Conservation (phyloP, 2,797 vertebrate species). For the Capromys pilorides region DNA sequence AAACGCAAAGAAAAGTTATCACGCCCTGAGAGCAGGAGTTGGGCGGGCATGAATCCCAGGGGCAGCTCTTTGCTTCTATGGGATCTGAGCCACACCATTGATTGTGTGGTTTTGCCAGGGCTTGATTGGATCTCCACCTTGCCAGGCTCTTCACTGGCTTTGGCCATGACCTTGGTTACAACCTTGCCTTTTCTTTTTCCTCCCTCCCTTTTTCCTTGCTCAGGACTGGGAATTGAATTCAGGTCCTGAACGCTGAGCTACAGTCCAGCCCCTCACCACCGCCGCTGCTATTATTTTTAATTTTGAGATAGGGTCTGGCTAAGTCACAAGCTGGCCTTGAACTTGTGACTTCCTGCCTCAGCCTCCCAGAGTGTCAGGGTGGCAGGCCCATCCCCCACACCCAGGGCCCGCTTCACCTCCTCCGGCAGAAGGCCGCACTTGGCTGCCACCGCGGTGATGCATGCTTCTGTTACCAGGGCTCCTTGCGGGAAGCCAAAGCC, state of each 20-base stretch:
- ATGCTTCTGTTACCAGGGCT: slow-evolving; percentile 84
- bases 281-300: not conserved
- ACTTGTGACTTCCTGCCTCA: not conserved
- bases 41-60: not conserved
- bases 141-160: not conserved
- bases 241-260: not conserved
- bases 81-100: not conserved
- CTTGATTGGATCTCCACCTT: not conserved
- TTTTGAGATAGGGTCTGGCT: not conserved
- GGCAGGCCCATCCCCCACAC: not conserved
- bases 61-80: not conserved
- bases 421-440: slow-evolving; percentile 85
- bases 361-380: not conserved
- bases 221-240: not conserved
- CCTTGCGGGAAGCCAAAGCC: slow-evolving; percentile 88
- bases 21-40: not conserved
- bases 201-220: not conserved
- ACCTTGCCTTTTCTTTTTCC: slow-evolving; percentile 81
- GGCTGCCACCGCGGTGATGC: slow-evolving; percentile 85
- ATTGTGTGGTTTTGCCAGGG: not conserved
- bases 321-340: not conserved
- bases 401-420: slow-evolving; percentile 77
- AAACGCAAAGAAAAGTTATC: not conserved
- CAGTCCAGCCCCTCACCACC: not conserved
- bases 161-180: not conserved